Conservation (phyloP, 2,797 vertebrate species). For the Myripristis jacobus region DNA sequence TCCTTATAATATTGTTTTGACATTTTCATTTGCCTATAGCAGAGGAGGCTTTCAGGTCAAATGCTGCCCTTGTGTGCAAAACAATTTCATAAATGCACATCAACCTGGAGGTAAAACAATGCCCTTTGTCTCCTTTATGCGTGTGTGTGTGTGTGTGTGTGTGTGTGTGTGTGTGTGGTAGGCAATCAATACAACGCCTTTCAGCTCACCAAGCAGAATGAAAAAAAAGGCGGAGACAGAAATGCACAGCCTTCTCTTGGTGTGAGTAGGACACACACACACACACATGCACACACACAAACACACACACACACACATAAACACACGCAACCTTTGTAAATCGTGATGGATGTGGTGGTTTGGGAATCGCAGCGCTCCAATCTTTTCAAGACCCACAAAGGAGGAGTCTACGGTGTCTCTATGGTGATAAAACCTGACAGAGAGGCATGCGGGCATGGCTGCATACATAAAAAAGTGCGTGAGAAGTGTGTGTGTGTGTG, state of each 20-base stretch:
- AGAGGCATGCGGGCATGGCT: conserved; percentile 66
- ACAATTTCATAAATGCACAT: conserved; percentile 16
- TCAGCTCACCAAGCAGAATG: conserved; percentile 58
- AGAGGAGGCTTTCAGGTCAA: conserved; percentile 10
- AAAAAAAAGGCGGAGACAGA: conserved; percentile 25
- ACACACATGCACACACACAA: conserved; percentile 9
- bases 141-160: conserved; percentile 23
- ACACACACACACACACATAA: conserved; percentile 11
- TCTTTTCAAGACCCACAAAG: conserved; percentile 69
- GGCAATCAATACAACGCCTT: conserved; percentile 63
- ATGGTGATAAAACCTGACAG: conserved; percentile 74
- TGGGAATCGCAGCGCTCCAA: conserved; percentile 37
- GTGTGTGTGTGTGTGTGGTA: conserved; percentile 45
- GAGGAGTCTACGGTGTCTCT: conserved; percentile 68
- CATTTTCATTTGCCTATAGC: neutral
- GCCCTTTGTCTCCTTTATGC: conserved; percentile 8
- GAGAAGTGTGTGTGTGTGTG: conserved; percentile 19
- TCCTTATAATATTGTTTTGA: neutral
- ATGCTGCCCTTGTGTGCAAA: neutral
- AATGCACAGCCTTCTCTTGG: no score
- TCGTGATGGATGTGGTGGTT: conserved; percentile 54
- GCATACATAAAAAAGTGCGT: conserved; percentile 29
- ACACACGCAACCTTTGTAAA: conserved; percentile 52
- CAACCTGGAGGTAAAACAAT: conserved; percentile 6
- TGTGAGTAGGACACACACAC: conserved; percentile 8